Evolutionary conservation across 2,888 invertebrate genomes (phyloP).

Genomic region (Pocota personata): DNA sequence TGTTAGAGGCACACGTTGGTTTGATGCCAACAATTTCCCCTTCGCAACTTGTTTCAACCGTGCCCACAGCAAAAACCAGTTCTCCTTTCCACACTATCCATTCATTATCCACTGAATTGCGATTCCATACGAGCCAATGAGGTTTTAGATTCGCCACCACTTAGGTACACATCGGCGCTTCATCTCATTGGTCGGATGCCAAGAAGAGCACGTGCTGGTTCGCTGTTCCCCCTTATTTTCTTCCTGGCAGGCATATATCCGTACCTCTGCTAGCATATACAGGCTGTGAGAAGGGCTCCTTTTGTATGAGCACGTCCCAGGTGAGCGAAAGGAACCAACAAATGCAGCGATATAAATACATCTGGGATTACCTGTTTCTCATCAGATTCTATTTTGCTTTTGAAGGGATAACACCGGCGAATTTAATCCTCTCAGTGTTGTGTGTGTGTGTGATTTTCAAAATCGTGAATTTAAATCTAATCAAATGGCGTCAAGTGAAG

Average conservation of each 20-base stretch:
- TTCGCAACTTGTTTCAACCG: conserved; percentile 48
- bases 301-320: conserved; percentile 63
- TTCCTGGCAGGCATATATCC: background rate
- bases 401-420: conserved; percentile 72
- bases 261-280: background rate
- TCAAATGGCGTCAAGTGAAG: conserved; percentile 81
- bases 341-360: conserved; percentile 43
- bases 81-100: conserved; percentile 20
- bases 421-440: conserved; percentile 30
- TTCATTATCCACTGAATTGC: conserved; percentile 10
- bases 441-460: conserved; percentile 41
- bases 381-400: conserved; percentile 72
- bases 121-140: conserved; percentile 53
- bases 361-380: conserved; percentile 54
- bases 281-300: conserved; percentile 30
- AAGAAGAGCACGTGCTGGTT: conserved; percentile 80
- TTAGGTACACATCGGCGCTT: conserved; percentile 74
- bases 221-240: conserved; percentile 27
- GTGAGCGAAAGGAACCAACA: conserved; percentile 12
- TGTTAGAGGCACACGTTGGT: background rate
- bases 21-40: conserved; percentile 53
- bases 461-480: conserved; percentile 23
- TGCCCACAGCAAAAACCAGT: conserved; percentile 41
- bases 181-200: conserved; percentile 78
- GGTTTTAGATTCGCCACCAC: conserved; percentile 55